These are phyloP conservation scores for Drosophila formosana DNA, from an alignment of 2,888 invertebrate species.

Conservation along the genomic window DNA sequence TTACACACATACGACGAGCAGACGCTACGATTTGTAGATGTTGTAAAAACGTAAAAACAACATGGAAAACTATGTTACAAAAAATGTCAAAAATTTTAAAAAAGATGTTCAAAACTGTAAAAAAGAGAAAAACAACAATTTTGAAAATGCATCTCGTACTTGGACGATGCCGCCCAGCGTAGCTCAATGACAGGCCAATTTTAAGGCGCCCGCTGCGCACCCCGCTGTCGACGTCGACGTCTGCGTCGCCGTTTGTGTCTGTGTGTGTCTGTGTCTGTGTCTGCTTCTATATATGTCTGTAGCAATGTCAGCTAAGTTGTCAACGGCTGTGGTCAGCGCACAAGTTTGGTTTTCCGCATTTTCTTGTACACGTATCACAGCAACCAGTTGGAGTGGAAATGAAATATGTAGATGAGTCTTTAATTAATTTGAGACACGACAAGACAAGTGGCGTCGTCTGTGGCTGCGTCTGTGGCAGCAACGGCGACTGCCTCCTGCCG, in stretches of 20 bases:
- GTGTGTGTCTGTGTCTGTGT: constrained; percentile 1
- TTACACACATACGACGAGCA: not conserved
- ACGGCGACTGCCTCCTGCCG: constrained; percentile 66
- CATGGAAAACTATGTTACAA: constrained; percentile 51
- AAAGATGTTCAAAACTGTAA: constrained; percentile 61
- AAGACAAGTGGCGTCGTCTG: constrained; percentile 79
- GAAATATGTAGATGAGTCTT: constrained; percentile 81
- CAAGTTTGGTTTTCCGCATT: constrained; percentile 74
- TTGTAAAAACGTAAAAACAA: constrained; percentile 45
- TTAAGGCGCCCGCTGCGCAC: constrained; percentile 63
- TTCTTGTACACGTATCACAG: constrained; percentile 54
- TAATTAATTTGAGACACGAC: constrained; percentile 82
- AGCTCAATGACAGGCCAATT: constrained; percentile 76
- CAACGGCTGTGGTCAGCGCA: constrained; percentile 56
- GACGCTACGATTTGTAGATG: constrained; percentile 30
- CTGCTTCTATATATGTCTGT: constrained; percentile 14
- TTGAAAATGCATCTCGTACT: constrained; percentile 52
- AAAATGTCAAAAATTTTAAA: constrained; percentile 61
- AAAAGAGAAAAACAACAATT: constrained; percentile 29
- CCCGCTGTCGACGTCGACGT: constrained; percentile 17
- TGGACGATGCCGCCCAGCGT: constrained; percentile 35
- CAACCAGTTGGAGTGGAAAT: constrained; percentile 79
- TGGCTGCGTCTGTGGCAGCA: constrained; percentile 55
- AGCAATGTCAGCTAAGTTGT: constrained; percentile 41
- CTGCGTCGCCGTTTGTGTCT: not conserved